phyloP scores from a whole-genome alignment of 2,888 invertebrate species.

The Idaea dimidiata region DNA sequence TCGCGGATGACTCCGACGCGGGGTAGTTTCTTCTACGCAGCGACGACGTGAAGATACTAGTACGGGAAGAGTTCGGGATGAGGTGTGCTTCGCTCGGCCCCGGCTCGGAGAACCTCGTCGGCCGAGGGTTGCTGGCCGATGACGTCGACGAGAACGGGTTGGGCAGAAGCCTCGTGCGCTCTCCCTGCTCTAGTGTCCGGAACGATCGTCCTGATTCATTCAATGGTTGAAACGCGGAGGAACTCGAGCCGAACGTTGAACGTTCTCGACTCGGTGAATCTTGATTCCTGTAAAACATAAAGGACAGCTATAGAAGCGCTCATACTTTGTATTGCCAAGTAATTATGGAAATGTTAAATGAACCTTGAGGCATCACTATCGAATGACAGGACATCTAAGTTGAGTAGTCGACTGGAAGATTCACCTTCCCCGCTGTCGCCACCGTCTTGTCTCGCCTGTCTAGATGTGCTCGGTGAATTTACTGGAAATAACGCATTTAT shows the following conservation, averaged over 20 bases:
- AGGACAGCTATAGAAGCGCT: conserved; percentile 21
- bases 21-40: conserved; percentile 46
- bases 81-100: conserved; percentile 35
- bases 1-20: conserved; percentile 21
- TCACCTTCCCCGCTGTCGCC: conserved; percentile 48
- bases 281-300: conserved; percentile 41
- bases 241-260: conserved; percentile 59
- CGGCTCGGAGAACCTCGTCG: conserved; percentile 15
- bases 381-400: conserved; percentile 63
- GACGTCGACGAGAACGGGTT: conserved; percentile 65
- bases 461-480: conserved; percentile 49
- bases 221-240: conserved; percentile 69
- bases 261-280: conserved; percentile 46
- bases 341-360: background rate
- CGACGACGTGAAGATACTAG: conserved; percentile 60
- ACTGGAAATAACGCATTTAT: conserved; percentile 22
- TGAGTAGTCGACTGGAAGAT: conserved; percentile 51
- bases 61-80: conserved; percentile 45
- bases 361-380: conserved; percentile 53
- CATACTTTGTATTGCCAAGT: background rate
- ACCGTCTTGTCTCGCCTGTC: conserved; percentile 32
- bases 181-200: conserved; percentile 53
- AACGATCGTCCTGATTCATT: conserved; percentile 51
- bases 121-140: conserved; percentile 32
- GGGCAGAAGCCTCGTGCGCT: conserved; percentile 58